Evolutionary conservation across 2,888 invertebrate genomes (phyloP).

Genomic region (Halictus ligatus): DNA sequence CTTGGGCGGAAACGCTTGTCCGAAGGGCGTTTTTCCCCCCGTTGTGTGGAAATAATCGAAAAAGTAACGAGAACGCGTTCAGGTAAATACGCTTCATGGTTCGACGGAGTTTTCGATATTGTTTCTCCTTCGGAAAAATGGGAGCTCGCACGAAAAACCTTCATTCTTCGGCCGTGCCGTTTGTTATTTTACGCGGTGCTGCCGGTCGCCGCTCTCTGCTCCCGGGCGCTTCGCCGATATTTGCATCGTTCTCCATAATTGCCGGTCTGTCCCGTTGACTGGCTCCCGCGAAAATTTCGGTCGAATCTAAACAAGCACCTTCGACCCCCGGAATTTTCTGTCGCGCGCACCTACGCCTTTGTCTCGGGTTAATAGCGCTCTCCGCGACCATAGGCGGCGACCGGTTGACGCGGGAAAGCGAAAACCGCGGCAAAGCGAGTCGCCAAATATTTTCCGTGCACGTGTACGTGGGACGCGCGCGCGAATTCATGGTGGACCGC

Average conservation of each 20-base stretch:
- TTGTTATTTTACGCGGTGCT: conserved; percentile 5
- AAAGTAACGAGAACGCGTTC: conserved; percentile 7
- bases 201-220: background rate
- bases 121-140: background rate
- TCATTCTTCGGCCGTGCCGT: background rate
- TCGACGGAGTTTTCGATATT: conserved; percentile 3
- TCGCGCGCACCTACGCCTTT: background rate
- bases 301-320: background rate
- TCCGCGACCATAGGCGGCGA: conserved; percentile 40
- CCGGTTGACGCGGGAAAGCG: conserved; percentile 46
- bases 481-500: background rate
- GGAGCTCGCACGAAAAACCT: background rate
- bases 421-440: conserved; percentile 57
- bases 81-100: conserved; percentile 8
- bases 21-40: background rate
- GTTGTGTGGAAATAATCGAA: conserved; percentile 3
- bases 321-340: conserved; percentile 2
- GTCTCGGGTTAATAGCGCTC: background rate
- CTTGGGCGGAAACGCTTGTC: background rate
- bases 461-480: background rate
- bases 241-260: conserved; percentile 10
- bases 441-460: conserved; percentile 1
- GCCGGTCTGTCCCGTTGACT: background rate
- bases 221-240: background rate
- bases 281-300: conserved; percentile 10